These are phyloP conservation scores for Hanleya hanleyi DNA, from an alignment of 2,888 invertebrate species.

Conservation along the genomic window DNA sequence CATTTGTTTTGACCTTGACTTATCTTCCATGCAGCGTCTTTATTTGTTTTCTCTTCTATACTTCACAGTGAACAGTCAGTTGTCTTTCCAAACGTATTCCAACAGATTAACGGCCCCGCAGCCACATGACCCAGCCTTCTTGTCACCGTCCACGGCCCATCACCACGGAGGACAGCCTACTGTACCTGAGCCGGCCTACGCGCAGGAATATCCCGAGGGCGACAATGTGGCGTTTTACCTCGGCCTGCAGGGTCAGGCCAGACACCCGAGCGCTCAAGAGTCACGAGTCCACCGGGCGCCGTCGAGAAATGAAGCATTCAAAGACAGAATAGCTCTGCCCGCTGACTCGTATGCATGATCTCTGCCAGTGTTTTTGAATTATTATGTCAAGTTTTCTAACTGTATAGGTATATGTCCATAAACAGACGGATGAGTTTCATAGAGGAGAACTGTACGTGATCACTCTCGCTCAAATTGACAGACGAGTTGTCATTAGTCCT, in stretches of 20 bases:
- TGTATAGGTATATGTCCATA: too few relatives aligned
- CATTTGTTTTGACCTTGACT: too few relatives aligned
- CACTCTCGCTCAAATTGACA: too few relatives aligned
- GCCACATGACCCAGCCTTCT: constrained; percentile 48
- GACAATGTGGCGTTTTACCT: constrained; percentile 57
- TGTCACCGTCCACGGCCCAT: constrained; percentile 43
- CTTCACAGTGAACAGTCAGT: constrained; percentile 16
- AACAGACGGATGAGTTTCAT: too few relatives aligned
- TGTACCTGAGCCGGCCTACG: not conserved
- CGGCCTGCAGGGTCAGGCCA: constrained; percentile 25
- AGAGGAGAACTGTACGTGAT: too few relatives aligned
- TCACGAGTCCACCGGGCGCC: constrained; percentile 48
- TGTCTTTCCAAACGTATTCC: constrained; percentile 44
- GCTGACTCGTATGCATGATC: not conserved
- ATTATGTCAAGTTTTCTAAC: too few relatives aligned
- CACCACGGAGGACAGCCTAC: not conserved
- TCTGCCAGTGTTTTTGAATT: too few relatives aligned
- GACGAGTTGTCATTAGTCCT: too few relatives aligned
- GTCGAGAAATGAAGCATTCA: constrained; percentile 40
- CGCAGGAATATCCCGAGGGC: constrained; percentile 42
- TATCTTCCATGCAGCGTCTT: too few relatives aligned
- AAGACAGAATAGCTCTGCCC: constrained; percentile 42
- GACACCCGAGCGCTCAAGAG: constrained; percentile 13
- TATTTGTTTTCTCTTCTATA: not conserved
- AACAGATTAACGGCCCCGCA: constrained; percentile 37